Base-by-base conservation (phyloP, 2,797 vertebrate genomes). In the Trematomus bernacchii region DNA sequence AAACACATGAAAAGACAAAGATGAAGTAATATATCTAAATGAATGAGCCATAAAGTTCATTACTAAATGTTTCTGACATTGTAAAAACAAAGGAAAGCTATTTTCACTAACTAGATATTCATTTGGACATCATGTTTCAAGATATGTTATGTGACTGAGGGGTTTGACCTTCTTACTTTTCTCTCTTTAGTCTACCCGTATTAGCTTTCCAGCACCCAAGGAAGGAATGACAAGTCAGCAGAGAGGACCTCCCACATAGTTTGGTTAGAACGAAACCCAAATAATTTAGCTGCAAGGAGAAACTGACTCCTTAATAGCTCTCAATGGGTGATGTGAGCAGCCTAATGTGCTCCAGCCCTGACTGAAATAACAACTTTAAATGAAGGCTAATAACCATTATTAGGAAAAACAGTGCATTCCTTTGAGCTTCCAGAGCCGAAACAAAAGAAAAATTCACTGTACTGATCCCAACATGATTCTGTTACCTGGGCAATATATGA, bases 1-100 rank as follows among this genome's bases (percentile, higher is more conserved):
- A 91, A 79, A 79, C 37, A 81, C 21, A 80, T 71, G 40, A 69
- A 1, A 2, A 67, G 65, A 63, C 12, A 42, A 47, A 57, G 5
- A 46, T 72, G 21, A 84, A 47, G n/a, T 18, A 15, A 65, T 64
- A 6, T 18, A 33, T 76, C 27, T 12, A 33, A 33, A 63, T 62
- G 44, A 61, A 13, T 5, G 11, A 66, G 40, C 21, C 57, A 48
- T 8, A 59, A 19, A 12, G n/a, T 55, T 30, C 40, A 59, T 4
- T 14, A 27, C 14, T 68, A 37, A 64, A 66, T 54, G 12, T 43
- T 73, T 66, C 61, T 30, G 2, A 18, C 46, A 37, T 11, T 63
- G 8, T 18, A 12, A 15, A 70, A 71, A 30, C 13, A 60, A 63
- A 66, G 10, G 18, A 54, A 54, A 51, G 40, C 11, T 23, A 44